Conservation (phyloP, 2,888 invertebrate species). For the Uropetala carovei region DNA sequence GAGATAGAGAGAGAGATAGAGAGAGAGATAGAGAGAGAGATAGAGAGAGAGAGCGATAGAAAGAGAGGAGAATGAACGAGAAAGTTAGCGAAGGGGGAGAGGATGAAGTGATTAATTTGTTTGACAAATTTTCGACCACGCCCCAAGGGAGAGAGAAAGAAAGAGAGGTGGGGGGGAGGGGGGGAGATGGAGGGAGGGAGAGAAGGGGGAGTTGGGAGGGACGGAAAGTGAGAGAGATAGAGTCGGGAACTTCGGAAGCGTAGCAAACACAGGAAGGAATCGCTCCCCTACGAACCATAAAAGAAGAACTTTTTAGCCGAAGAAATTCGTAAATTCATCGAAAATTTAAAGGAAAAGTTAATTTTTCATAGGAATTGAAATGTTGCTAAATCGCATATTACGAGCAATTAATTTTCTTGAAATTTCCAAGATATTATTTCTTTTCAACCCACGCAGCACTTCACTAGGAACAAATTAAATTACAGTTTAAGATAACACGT, state of each 20-base stretch:
- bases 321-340: not conserved
- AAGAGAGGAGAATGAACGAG: not conserved
- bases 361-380: too few relatives aligned
- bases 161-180: not conserved
- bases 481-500: too few relatives aligned
- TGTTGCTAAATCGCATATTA: too few relatives aligned
- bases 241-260: not conserved
- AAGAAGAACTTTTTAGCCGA: not conserved
- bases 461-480: too few relatives aligned
- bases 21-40: not conserved
- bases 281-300: not conserved
- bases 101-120: constrained; percentile 9
- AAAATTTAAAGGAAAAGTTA: too few relatives aligned
- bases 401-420: too few relatives aligned
- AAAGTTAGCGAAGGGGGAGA: not conserved
- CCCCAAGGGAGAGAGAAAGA: not conserved
- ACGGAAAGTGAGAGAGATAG: not conserved
- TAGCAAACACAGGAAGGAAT: not conserved
- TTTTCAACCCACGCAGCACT: too few relatives aligned
- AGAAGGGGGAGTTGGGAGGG: not conserved
- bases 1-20: too few relatives aligned
- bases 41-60: not conserved
- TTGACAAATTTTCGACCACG: constrained; percentile 32
- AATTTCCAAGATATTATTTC: too few relatives aligned
- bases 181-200: not conserved